phyloP scores from a whole-genome alignment of 2,888 invertebrate species.

The Carcina quercana region DNA sequence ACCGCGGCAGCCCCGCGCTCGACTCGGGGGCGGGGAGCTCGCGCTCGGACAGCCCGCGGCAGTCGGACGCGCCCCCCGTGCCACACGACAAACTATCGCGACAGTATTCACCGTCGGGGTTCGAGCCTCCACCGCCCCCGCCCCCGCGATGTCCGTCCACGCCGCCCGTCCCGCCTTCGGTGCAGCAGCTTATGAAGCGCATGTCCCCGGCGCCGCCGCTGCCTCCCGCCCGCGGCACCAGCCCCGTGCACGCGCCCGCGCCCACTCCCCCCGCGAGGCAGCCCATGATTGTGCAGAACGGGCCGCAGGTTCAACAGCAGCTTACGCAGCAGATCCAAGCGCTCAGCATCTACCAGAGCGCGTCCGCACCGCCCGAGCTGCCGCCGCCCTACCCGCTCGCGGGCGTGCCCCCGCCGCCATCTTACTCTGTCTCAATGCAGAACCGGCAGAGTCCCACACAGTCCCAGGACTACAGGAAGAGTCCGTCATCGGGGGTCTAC shows the following conservation, averaged over 20 bases:
- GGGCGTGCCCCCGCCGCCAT: slow-evolving; percentile 84
- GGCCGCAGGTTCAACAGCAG: slow-evolving; percentile 85
- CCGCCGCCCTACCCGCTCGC: slow-evolving; percentile 81
- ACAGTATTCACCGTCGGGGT: slow-evolving; percentile 81
- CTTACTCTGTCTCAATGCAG: slow-evolving; percentile 90
- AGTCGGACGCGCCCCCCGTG: slow-evolving; percentile 74
- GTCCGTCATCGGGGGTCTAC: slow-evolving; percentile 90
- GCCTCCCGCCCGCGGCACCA: slow-evolving; percentile 80
- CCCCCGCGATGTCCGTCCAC: slow-evolving; percentile 83
- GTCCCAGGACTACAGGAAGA: slow-evolving; percentile 87
- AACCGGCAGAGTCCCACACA: slow-evolving; percentile 91
- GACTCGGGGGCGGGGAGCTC: slow-evolving; percentile 93
- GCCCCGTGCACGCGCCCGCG: slow-evolving; percentile 82
- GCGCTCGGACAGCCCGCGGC: slow-evolving; percentile 90
- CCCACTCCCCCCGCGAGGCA: slow-evolving; percentile 74
- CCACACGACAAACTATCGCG: slow-evolving; percentile 78
- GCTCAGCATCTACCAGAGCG: slow-evolving; percentile 82
- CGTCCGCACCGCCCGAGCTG: slow-evolving; percentile 75
- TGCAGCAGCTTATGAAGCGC: slow-evolving; percentile 72
- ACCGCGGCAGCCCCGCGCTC: slow-evolving; percentile 89
- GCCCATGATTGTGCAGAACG: slow-evolving; percentile 89
- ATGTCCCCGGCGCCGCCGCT: slow-evolving; percentile 78
- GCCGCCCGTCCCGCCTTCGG: slow-evolving; percentile 78
- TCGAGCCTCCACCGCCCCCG: slow-evolving; percentile 82
- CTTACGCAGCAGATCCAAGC: slow-evolving; percentile 92